These are phyloP conservation scores for Eupithecia pulchellata DNA, from an alignment of 2,888 invertebrate genomes.

Conservation along the genomic window DNA sequence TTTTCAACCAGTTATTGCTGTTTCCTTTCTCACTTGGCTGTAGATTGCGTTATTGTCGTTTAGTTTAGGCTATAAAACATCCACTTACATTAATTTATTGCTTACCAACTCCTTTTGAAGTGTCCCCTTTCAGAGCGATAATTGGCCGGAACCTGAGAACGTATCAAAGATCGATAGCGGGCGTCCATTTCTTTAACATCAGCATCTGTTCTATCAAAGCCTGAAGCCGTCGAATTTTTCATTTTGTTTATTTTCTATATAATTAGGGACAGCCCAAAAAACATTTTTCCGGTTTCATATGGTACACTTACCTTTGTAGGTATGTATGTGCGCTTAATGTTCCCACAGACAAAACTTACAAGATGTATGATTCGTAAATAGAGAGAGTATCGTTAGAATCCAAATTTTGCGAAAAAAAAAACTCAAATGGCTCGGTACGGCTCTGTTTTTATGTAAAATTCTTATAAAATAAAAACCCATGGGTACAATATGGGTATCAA, in stretches of 20 bases:
- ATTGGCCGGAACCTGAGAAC: slow-evolving; percentile 16
- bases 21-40: slow-evolving; percentile 15
- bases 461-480: not conserved
- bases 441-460: not conserved
- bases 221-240: not conserved
- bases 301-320: not conserved
- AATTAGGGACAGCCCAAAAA: not conserved
- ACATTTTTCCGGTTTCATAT: not conserved
- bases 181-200: slow-evolving; percentile 13
- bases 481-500: not conserved
- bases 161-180: not conserved
- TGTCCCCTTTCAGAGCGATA: slow-evolving; percentile 1
- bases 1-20: slow-evolving; percentile 46
- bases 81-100: slow-evolving; percentile 6
- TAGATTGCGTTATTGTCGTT: slow-evolving; percentile 10
- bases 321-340: not conserved
- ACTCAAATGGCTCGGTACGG: not conserved
- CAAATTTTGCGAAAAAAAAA: not conserved
- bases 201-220: not conserved
- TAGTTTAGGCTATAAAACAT: slow-evolving; percentile 7
- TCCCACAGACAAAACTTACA: no score
- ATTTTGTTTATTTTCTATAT: not conserved
- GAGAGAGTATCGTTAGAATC: not conserved
- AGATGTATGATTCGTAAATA: not conserved
- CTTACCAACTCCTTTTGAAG: not conserved